These are phyloP conservation scores for Gnathonemus echidnorhynchus DNA, from an alignment of 2,113 vertebrate species.

Conservation along the genomic window DNA sequence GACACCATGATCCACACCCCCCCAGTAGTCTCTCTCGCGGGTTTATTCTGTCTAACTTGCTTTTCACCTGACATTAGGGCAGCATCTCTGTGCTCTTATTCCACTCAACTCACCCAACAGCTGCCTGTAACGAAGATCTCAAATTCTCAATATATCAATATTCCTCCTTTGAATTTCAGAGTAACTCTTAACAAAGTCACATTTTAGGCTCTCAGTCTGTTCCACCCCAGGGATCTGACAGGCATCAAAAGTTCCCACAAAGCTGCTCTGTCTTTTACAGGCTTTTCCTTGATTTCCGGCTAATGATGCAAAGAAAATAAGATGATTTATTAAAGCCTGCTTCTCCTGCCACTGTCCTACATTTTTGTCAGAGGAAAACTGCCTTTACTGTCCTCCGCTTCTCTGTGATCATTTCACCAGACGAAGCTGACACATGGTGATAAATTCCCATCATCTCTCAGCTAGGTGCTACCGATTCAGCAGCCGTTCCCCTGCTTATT, in stretches of 20 bases:
- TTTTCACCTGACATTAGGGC: neutral
- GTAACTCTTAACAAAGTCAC: neutral
- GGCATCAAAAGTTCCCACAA: neutral
- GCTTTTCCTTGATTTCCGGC: neutral
- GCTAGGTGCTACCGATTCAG: neutral
- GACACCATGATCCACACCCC: neutral
- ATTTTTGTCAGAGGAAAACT: neutral
- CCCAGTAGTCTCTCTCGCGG: neutral
- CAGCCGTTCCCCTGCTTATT: neutral
- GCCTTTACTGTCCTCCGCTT: neutral
- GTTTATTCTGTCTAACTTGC: neutral
- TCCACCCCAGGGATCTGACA: neutral
- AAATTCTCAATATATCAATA: neutral
- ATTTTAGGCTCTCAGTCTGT: neutral
- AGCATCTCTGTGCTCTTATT: neutral
- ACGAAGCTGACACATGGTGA: neutral
- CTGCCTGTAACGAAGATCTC: neutral
- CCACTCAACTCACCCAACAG: neutral
- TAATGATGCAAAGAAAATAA: neutral
- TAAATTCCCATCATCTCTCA: neutral
- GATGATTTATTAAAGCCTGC: neutral
- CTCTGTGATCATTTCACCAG: neutral
- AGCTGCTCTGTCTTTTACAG: neutral
- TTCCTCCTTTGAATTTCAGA: neutral
- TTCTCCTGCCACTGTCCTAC: neutral